phyloP scores from a whole-genome alignment of 1,140 invertebrate species.

The Ectropis grisescens region DNA sequence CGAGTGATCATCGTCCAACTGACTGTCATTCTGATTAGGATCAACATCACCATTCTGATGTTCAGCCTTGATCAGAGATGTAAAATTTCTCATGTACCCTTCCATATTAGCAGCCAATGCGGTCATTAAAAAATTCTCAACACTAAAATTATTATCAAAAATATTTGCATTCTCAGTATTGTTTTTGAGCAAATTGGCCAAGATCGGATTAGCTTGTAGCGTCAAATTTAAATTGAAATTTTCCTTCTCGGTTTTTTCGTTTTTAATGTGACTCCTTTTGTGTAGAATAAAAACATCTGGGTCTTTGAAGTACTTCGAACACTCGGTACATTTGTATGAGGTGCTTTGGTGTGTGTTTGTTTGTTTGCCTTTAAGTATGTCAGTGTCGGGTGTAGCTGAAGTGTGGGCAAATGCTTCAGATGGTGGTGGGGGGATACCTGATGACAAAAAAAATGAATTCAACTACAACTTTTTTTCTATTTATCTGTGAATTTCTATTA shows the following conservation, averaged over 20 bases:
- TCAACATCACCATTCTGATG: too few relatives aligned
- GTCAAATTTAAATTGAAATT: constrained; percentile 22
- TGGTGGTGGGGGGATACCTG: too few relatives aligned
- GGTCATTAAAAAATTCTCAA: constrained; percentile 41
- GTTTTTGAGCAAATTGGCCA: constrained; percentile 37
- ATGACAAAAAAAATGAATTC: too few relatives aligned
- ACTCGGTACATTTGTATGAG: constrained; percentile 42
- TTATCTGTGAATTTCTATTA: too few relatives aligned
- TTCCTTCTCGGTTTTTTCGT: constrained; percentile 12
- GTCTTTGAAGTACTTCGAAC: constrained; percentile 54
- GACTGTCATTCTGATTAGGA: too few relatives aligned
- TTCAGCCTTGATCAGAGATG: background rate
- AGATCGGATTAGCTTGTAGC: constrained; percentile 43
- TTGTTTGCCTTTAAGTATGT: background rate
- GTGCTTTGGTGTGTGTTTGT: constrained; percentile 5
- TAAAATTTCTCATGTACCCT: constrained; percentile 35
- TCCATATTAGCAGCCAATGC: constrained; percentile 40
- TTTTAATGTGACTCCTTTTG: constrained; percentile 26
- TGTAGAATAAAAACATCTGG: constrained; percentile 51
- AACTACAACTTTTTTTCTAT: too few relatives aligned
- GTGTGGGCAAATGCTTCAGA: too few relatives aligned
- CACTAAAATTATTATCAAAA: constrained; percentile 23
- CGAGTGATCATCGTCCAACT: constrained; percentile 16
- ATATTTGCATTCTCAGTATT: constrained; percentile 9
- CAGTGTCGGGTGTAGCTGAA: background rate